Conservation (phyloP, 2,113 vertebrate genomes). For the Xiphophorus maculatus region DNA sequence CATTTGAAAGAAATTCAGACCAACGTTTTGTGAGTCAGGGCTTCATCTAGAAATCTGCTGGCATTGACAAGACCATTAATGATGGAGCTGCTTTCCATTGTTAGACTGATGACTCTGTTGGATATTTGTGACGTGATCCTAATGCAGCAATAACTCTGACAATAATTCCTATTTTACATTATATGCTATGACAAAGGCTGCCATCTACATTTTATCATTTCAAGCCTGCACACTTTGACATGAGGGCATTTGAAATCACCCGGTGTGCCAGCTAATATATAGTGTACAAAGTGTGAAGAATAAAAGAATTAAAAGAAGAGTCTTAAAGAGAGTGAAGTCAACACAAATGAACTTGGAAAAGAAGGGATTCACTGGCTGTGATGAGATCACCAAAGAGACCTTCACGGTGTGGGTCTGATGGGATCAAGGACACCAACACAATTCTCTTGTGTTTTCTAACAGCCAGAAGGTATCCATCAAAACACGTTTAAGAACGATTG, state of each 20-base stretch:
- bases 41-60: neutral
- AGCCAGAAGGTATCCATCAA: too few species aligned
- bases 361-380: too few species aligned
- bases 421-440: too few species aligned
- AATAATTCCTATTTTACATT: neutral
- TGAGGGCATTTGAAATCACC: neutral
- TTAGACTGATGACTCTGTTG: neutral
- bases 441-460: too few species aligned
- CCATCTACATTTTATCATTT: too few species aligned
- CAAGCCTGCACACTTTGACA: too few species aligned
- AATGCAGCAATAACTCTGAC: neutral
- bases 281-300: neutral
- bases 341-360: too few species aligned
- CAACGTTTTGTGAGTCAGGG: neutral
- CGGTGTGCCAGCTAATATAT: neutral
- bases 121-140: neutral
- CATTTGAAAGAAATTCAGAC: neutral
- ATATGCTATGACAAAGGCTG: neutral
- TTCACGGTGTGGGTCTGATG: too few species aligned
- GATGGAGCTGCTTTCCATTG: neutral
- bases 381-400: too few species aligned
- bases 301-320: neutral
- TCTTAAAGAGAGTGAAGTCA: neutral
- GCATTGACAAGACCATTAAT: neutral
- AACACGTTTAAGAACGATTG: too few species aligned